Evolutionary conservation across 2,797 vertebrate genomes (phyloP), one percentile per base, ranked within the genome.

Genomic region (Gallirallus australis): DNA sequence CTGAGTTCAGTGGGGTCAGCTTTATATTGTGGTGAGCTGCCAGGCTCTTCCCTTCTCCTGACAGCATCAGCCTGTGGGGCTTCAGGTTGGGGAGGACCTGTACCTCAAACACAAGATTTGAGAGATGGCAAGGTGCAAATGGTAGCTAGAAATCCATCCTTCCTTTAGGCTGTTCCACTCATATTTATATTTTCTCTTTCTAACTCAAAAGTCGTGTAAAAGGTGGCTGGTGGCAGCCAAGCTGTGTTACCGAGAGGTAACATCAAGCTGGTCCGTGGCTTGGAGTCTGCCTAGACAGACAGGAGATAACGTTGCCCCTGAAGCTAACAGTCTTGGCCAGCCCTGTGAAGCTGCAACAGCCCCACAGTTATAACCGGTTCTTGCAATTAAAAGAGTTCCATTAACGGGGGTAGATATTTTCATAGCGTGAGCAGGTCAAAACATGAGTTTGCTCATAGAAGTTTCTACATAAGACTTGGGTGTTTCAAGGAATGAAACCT

Each of bases 1-100:
- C 19, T 6, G 11, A 11, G 45, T 47, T 47, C 45, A 21, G 45
- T 47, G 45, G 45, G 45, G 21, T 52, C 3, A 7, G 8, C 0
- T 1, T 84, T 87, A 6, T 3, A 20, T 24, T 13, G 45, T 21
- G 21, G 1, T 0, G 3, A 30, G 40, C n/a, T 1, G 1, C 42
- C 25, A 3, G 15, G 56, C n/a, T 82, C 52, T 68, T 68, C 48
- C 37, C 30, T 1, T 1, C 2, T 48, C 39, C 56, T 8, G 47
- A n/a, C 15, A 24, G 12, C 10, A 69, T 72, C 73, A 53, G 0
- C 3, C 0, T 6, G 0, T 10, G 30, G 12, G 50, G 69, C 37
- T 56, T 71, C 48, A 6, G 28, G 18, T 53, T 84, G 83, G 60
- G 27, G 28, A 23, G 20, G 42, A 19, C 75, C 88, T 69, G 7